Evolutionary conservation across 2,113 vertebrate genomes (phyloP).

Genomic region (Peromyscus leucopus): DNA sequence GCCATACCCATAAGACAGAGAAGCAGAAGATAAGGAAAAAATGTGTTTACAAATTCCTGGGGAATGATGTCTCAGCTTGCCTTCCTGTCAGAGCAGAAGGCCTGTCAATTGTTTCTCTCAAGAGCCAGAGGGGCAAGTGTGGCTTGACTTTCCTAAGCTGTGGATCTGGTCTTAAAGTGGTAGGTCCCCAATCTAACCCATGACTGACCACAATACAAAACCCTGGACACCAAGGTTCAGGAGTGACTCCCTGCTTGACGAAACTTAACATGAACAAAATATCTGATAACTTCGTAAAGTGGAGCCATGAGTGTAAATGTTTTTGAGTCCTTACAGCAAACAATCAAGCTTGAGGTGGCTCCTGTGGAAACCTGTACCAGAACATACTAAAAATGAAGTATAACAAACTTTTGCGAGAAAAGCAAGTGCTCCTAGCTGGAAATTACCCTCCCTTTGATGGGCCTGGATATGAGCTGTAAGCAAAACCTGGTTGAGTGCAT

Average conservation of each 20-base stretch:
- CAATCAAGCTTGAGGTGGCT: neutral
- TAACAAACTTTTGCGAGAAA: neutral
- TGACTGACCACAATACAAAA: neutral
- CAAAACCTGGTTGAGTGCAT: neutral
- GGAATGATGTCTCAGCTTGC: neutral
- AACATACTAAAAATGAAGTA: neutral
- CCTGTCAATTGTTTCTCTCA: neutral
- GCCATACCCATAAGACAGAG: neutral
- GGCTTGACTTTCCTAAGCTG: neutral
- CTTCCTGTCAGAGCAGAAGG: neutral
- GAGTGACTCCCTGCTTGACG: neutral
- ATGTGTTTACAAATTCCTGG: neutral
- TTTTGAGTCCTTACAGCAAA: neutral
- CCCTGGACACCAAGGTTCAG: neutral
- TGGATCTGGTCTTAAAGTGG: neutral
- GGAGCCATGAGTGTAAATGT: neutral
- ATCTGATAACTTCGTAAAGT: neutral
- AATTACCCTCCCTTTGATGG: neutral
- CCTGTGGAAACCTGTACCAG: neutral
- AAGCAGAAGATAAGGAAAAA: neutral
- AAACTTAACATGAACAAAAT: neutral
- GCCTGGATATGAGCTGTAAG: neutral
- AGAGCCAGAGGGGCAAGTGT: neutral
- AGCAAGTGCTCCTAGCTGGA: neutral
- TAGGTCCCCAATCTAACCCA: too few species aligned